Base-by-base conservation (phyloP, 2,888 invertebrate species). In the Antitype chi region DNA sequence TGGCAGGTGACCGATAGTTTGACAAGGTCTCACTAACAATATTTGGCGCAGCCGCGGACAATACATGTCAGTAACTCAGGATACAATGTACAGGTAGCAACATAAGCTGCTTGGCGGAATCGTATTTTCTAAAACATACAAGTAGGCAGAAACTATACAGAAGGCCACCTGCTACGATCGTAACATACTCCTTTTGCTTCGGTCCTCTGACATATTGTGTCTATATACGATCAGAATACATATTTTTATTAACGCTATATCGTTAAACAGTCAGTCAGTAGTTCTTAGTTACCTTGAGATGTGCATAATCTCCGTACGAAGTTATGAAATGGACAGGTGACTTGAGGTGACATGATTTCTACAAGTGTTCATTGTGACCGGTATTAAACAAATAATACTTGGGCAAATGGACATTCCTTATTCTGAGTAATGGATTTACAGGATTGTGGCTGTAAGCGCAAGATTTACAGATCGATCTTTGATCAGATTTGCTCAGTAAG, bases 201-300 rank as follows among this genome's bases (percentile, higher is more conserved):
- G 32, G 2, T 32, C 2, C 4, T 4, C 32, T 32, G 32, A 32
- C 32, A 32, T 32, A 3, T 32, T 32, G 32, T 32, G 32, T 32
- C 32, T 32, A 32, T 32, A 32, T 66, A 79, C 49, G 72, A 75
- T 74, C 70, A 76, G 71, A 81, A 69, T 68, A 80, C n/a, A 20
- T 38, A 43, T 69, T 69, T 80, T 75, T 64, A 86, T 87, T 86
- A 86, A 77, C 86, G 53, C 59, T 20, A 13, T 60, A 74, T 11
- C 72, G 88, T 78, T 86, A 88, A 88, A 80, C 59, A 78, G 76
- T 70, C 62, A 38, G 71, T 79, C 81, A 57, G 78, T 68, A 68
- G 49, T 23, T 53, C 70, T 55, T 69, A 15, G 70, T 76, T 60
- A 60, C 84, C 85, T 83, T 77, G 76, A 82, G 70, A 78, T 81